Evolutionary conservation across 1,140 invertebrate genomes (phyloP), one percentile per base, ranked within the genome.

Genomic region (Drosophila sturtevanti): DNA sequence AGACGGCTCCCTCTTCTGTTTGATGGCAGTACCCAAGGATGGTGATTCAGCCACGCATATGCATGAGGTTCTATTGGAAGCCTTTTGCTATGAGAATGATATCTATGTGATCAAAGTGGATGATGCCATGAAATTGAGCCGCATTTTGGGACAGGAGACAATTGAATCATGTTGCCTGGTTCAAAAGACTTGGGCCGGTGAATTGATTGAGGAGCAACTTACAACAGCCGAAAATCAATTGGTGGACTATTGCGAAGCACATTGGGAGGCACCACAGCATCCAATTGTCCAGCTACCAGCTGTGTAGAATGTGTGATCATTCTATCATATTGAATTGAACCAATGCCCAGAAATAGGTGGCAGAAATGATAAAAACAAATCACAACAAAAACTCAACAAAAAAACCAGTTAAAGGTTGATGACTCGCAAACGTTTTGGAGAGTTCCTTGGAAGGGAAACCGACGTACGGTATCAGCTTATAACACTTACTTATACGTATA

Each of bases 61-160:
- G 93, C 95, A 95, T 79, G 94, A 94, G 78, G 94, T 95, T 3
- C 90, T 95, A 0, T 89, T 95, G n/a, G 94, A 95, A 78, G 95
- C 95, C 2, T 95, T 95, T 79, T 95, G 95, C 81, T 94, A 93
- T 51, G 95, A 95, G 84, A 95, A 95, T 68, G 94, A 94, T 72
- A 95, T 95, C 82, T 94, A 94, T 79, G 94, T 94, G 18, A 94
- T 95, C 68, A 94, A 95, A 92, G 94, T 92, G 48, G 94, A 94
- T 77, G 93, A 93, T 11, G 92, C 93, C 66, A 90, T 84, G 31
- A 94, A 94, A 74, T 70, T 94, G 61, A 92, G 92, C 76, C 93
- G 91, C 22, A 84, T 94, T 34, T 77, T 94, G 41, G 89, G 77
- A 81, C 93, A 70, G 91, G 92, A 89, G 75, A 90, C 78, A 68